Evolutionary conservation across 2,888 invertebrate species (phyloP).

Genomic region (Tiliacea aurago): DNA sequence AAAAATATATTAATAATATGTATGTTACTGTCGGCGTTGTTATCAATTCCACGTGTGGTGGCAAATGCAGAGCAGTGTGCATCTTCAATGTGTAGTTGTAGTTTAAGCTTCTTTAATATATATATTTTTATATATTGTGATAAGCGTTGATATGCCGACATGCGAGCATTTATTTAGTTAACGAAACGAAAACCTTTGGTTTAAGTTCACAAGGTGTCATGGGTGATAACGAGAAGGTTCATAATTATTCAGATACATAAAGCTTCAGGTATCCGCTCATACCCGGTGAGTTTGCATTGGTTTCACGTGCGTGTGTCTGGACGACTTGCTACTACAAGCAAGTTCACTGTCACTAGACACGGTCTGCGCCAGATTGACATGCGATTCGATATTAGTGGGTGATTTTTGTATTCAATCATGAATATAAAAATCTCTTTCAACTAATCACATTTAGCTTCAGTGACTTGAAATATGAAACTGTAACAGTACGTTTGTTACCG

Average conservation of each 20-base stretch:
- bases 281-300: slow-evolving; percentile 65
- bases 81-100: slow-evolving; percentile 89
- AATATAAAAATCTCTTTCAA: slow-evolving; percentile 89
- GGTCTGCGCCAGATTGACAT: slow-evolving; percentile 80
- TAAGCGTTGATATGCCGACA: slow-evolving; percentile 90
- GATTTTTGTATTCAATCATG: slow-evolving; percentile 85
- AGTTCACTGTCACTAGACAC: slow-evolving; percentile 87
- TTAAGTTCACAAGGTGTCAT: slow-evolving; percentile 79
- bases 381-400: slow-evolving; percentile 85
- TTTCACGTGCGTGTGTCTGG: slow-evolving; percentile 82
- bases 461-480: slow-evolving; percentile 67
- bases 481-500: slow-evolving; percentile 65
- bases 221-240: slow-evolving; percentile 80
- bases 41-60: slow-evolving; percentile 86
- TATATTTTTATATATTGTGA: slow-evolving; percentile 91
- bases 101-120: slow-evolving; percentile 89
- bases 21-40: slow-evolving; percentile 80
- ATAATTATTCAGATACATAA: slow-evolving; percentile 55
- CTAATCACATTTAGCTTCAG: slow-evolving; percentile 82
- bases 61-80: slow-evolving; percentile 88
- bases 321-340: slow-evolving; percentile 89
- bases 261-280: slow-evolving; percentile 64
- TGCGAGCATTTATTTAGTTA: slow-evolving; percentile 90
- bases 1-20: slow-evolving; percentile 62
- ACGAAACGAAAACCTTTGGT: slow-evolving; percentile 79